Conservation (phyloP, 2,888 invertebrate species). For the Quadriops clusia region DNA sequence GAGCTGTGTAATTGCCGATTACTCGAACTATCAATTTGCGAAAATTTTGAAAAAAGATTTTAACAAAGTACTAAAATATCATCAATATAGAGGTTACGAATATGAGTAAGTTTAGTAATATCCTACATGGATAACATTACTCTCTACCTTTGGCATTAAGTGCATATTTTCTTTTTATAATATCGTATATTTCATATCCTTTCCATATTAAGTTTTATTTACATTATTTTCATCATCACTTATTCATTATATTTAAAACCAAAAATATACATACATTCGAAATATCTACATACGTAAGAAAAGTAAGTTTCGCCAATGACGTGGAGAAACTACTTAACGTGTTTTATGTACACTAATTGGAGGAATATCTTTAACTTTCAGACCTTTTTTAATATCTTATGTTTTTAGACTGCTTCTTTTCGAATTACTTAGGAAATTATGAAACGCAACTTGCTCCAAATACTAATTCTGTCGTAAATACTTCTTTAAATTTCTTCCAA, state of each 20-base stretch:
- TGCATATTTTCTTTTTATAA: slow-evolving; percentile 35
- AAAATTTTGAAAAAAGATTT: slow-evolving; percentile 8
- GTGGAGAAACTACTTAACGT: no score
- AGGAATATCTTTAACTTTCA: no score
- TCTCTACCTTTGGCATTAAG: slow-evolving; percentile 40
- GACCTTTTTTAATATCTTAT: no score
- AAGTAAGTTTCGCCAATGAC: neutral
- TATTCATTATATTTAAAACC: slow-evolving; percentile 24
- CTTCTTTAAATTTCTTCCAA: no score
- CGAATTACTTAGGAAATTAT: no score
- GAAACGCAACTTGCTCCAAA: no score
- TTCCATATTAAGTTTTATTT: slow-evolving; percentile 20
- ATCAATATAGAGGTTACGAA: slow-evolving; percentile 3
- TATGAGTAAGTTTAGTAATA: slow-evolving; percentile 20
- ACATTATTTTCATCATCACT: slow-evolving; percentile 21
- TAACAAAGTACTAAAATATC: slow-evolving; percentile 9
- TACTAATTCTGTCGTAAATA: no score
- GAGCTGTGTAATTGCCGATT: slow-evolving; percentile 12
- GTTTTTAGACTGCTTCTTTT: no score
- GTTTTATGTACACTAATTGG: no score
- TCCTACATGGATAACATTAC: slow-evolving; percentile 37
- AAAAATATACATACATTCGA: slow-evolving; percentile 33
- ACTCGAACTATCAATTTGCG: slow-evolving; percentile 1
- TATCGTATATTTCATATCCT: slow-evolving; percentile 41
- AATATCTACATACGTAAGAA: slow-evolving; percentile 28